A percentile compares a stretch with the other conserved stretches of the same genome.
These are phyloP conservation scores for Meriones unguiculatus DNA, from an alignment of 2,113 vertebrate genomes.

Conservation along the genomic window DNA sequence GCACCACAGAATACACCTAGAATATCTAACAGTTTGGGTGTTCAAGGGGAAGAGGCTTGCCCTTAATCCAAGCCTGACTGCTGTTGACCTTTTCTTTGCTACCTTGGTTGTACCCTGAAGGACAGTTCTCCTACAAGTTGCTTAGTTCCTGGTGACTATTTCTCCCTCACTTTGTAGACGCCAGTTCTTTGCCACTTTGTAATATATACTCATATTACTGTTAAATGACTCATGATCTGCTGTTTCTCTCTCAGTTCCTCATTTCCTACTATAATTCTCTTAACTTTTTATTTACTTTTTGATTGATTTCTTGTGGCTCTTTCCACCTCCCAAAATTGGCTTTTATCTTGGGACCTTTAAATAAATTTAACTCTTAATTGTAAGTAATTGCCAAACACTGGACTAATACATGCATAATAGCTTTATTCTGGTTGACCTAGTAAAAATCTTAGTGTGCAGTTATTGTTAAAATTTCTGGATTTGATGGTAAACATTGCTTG, in stretches of 20 bases:
- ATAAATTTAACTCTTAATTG: conserved; percentile 45
- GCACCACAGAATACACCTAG: background rate
- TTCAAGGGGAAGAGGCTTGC: background rate
- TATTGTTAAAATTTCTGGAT: conserved; percentile 65
- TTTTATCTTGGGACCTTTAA: conserved; percentile 56
- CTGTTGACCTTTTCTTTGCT: background rate
- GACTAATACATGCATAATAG: conserved; percentile 30
- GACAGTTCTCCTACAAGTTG: background rate
- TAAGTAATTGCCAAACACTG: conserved; percentile 8
- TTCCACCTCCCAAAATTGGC: background rate
- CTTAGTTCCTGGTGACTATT: background rate
- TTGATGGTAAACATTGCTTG: conserved; percentile 15
- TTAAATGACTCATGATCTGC: background rate
- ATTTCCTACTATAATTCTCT: conserved; percentile 10
- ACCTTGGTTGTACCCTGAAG: background rate
- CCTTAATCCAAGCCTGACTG: background rate
- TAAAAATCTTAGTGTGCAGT: conserved; percentile 57
- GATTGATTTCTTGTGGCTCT: conserved; percentile 8
- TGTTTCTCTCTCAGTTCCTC: background rate
- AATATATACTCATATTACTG: background rate
- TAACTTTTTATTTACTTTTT: conserved; percentile 52
- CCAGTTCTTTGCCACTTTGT: background rate
- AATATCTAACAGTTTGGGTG: too few species aligned
- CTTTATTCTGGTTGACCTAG: conserved; percentile 32
- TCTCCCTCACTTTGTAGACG: background rate